Conservation (phyloP, 2,888 invertebrate genomes). For the Polyommatus iphigenia region DNA sequence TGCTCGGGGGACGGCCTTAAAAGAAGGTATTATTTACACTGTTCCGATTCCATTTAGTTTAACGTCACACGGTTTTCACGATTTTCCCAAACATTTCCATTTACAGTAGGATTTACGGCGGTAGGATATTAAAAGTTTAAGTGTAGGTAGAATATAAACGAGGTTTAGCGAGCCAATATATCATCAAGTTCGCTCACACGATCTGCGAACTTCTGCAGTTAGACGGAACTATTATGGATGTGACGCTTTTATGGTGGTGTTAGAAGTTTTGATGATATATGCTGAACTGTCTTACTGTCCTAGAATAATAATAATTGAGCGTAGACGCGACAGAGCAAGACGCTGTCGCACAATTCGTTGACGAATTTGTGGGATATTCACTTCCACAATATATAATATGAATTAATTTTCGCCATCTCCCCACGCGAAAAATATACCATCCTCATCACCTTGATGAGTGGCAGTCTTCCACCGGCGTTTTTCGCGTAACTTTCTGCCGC, state of each 20-base stretch:
- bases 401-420: too few species aligned
- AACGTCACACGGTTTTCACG: neutral
- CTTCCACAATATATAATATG: too few species aligned
- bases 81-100: neutral
- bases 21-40: too few species aligned
- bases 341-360: too few species aligned
- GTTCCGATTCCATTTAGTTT: neutral
- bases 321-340: too few species aligned
- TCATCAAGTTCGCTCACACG: slow-evolving; percentile 27
- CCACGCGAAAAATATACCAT: too few species aligned
- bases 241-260: slow-evolving; percentile 13
- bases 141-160: neutral
- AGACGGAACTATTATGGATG: neutral
- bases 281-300: neutral
- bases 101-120: neutral
- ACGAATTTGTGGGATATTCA: too few species aligned
- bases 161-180: slow-evolving; percentile 18
- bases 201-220: slow-evolving; percentile 18
- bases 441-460: too few species aligned
- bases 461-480: too few species aligned
- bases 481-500: too few species aligned
- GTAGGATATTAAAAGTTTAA: slow-evolving; percentile 16
- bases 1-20: too few species aligned
- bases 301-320: too few species aligned
- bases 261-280: neutral